Conservation (phyloP, 2,888 invertebrate genomes). For the Fragum whitleyi region DNA sequence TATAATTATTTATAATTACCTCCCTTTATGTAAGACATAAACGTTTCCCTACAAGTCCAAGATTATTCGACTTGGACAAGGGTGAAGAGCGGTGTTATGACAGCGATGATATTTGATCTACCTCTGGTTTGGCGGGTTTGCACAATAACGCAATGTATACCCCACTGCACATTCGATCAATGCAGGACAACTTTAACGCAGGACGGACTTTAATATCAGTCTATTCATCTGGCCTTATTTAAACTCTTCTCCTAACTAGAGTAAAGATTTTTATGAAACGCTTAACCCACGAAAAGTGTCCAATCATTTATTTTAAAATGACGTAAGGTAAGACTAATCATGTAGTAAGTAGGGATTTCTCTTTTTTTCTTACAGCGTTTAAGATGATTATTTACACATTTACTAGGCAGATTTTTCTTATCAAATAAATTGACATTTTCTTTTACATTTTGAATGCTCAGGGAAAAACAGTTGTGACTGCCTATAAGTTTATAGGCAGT, state of each 20-base stretch:
- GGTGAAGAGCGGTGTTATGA: constrained; percentile 35
- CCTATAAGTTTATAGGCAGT: too few relatives aligned
- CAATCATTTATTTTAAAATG: too few relatives aligned
- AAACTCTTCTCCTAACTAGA: background rate
- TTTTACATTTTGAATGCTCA: too few relatives aligned
- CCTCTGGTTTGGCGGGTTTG: constrained; percentile 54
- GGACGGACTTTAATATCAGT: constrained; percentile 11
- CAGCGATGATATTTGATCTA: constrained; percentile 58
- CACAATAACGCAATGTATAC: constrained; percentile 58
- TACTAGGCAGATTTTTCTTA: too few relatives aligned
- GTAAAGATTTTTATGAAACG: background rate
- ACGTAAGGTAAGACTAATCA: too few relatives aligned
- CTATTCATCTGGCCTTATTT: constrained; percentile 13
- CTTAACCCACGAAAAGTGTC: background rate
- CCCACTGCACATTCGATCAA: constrained; percentile 58
- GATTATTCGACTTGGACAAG: background rate
- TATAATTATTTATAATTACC: too few relatives aligned
- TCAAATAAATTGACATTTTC: too few relatives aligned
- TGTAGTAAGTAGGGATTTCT: too few relatives aligned
- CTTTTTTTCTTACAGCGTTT: too few relatives aligned
- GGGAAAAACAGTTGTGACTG: too few relatives aligned
- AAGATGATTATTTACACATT: too few relatives aligned
- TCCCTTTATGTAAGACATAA: too few relatives aligned
- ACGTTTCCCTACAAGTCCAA: background rate
- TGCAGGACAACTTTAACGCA: constrained; percentile 51